Evolutionary conservation across 2,888 invertebrate species (phyloP).

Genomic region (Cephus nigrinus): DNA sequence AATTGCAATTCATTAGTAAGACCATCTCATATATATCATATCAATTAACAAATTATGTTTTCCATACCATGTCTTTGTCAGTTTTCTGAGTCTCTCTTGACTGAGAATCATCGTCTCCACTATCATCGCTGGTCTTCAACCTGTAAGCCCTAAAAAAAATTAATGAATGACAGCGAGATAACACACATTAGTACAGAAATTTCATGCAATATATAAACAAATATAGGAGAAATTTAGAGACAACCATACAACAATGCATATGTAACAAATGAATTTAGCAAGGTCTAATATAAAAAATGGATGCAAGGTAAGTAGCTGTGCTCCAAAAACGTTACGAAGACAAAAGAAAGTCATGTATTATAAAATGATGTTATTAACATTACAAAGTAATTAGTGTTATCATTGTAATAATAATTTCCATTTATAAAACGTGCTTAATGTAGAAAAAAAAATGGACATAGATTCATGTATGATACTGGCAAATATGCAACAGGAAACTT

Average conservation of each 20-base stretch:
- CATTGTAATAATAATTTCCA: neutral
- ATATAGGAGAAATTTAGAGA: neutral
- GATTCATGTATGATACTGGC: neutral
- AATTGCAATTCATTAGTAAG: constrained; percentile 53
- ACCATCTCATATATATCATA: neutral
- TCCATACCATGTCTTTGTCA: constrained; percentile 66
- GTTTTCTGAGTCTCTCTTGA: constrained; percentile 63
- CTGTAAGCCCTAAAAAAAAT: constrained; percentile 54
- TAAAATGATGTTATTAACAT: neutral
- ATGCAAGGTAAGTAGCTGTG: neutral
- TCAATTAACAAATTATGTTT: constrained; percentile 63
- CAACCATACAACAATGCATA: neutral
- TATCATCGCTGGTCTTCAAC: constrained; percentile 74
- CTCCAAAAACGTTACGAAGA: neutral
- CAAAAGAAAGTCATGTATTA: neutral
- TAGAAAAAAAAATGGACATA: neutral
- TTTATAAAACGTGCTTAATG: neutral
- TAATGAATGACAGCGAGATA: neutral
- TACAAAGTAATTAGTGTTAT: neutral
- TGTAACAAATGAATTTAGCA: neutral
- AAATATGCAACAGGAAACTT: neutral
- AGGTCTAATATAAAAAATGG: neutral
- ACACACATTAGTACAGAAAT: neutral
- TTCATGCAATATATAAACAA: neutral
- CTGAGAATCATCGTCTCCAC: constrained; percentile 73